Evolutionary conservation across 2,113 vertebrate species (phyloP), one percentile per base, ranked within the genome.

Genomic region (Xenopus laevis): DNA sequence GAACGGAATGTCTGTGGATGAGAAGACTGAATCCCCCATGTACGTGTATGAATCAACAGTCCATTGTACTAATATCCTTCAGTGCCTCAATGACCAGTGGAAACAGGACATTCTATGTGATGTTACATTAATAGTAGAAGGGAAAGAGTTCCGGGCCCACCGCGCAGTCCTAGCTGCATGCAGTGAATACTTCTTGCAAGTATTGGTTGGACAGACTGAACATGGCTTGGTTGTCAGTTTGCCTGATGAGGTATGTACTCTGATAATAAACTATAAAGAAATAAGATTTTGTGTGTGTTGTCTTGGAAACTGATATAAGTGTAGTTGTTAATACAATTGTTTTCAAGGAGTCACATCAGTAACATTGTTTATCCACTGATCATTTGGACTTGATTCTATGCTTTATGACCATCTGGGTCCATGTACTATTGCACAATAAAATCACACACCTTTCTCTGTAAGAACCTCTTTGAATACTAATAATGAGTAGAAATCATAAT

Each of bases 1-100:
- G 91, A 97, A 96, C 96, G 96, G 96, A 91, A 98, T 99, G 97
- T 99, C 96, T 93, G 93, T 96, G 94, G 95, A 97, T 98, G 96
- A 96, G 94, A 96, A 96, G 94, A 90, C 95, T 95, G 96, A 95
- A 94, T 96, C 95, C 92, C 96, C 96, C 91, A 98, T 99, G 96
- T 99, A 98, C 87, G 96, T 99, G 90, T 99, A 98, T 98, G 96
- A 98, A 94, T 99, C 96, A 87, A 98, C 96, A 79, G 95, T 99
- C 88, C 96, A 98, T 93, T 98, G 96, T 92, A 92, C 95, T 91
- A 98, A 99, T 90, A 96, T 99, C 93, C 95, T 98, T 91, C 94
- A 98, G 91, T 95, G 96, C 92, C 94, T 99, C 88, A 98, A 98
- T 90, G 96, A 97, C 93, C 97, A 99, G 87, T 95, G 97, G 86